These are phyloP conservation scores for Eurois occulta DNA, from an alignment of 2,888 invertebrate genomes.

Conservation along the genomic window DNA sequence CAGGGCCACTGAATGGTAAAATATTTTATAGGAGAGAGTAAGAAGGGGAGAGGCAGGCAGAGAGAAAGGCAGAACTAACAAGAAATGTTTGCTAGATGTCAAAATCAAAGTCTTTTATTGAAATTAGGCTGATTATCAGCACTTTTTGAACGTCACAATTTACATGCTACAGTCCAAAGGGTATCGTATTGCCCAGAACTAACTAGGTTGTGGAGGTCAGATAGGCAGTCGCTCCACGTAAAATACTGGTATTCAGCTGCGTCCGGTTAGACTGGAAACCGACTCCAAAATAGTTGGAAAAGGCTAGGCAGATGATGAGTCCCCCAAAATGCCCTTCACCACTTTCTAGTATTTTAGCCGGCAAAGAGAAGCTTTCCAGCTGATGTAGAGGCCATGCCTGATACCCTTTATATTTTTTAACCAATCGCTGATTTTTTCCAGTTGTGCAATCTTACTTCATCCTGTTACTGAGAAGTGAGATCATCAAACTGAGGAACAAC, in stretches of 20 bases:
- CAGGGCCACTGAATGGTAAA: neutral
- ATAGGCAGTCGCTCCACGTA: too few species aligned
- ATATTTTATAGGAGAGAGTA: neutral
- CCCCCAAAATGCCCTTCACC: neutral
- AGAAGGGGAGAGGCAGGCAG: neutral
- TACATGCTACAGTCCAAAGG: too few species aligned
- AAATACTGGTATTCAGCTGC: too few species aligned
- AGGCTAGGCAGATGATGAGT: too few species aligned
- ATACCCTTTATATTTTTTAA: neutral
- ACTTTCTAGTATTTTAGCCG: neutral
- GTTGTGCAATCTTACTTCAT: constrained; percentile 19
- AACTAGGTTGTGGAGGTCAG: too few species aligned
- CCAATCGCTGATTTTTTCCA: neutral
- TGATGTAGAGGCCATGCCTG: neutral
- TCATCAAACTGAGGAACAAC: constrained; percentile 1
- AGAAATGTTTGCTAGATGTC: neutral
- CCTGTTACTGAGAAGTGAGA: constrained; percentile 25
- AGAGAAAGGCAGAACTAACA: neutral
- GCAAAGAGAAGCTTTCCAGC: neutral
- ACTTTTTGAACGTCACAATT: neutral
- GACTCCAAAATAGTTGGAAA: too few species aligned
- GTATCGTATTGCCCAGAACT: too few species aligned
- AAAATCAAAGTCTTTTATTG: neutral
- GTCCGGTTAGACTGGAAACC: too few species aligned
- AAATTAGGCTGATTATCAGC: neutral